A percentile compares a stretch with the other conserved stretches of the same genome.
Evolutionary conservation across 2,113 vertebrate species (phyloP).

Genomic region (Pogona vitticeps): DNA sequence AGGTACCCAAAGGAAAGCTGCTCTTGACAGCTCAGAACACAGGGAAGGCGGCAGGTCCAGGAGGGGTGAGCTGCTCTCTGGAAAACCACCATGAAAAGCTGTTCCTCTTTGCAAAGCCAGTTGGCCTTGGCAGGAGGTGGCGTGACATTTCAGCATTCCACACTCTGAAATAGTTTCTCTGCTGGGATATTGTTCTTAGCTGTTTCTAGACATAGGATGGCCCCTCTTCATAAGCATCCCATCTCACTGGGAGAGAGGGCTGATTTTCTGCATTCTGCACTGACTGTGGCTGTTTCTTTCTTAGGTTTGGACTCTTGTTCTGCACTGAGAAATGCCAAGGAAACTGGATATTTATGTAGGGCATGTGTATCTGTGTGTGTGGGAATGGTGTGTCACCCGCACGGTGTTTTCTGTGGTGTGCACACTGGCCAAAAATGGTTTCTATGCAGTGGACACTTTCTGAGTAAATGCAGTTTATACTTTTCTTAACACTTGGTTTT

Average conservation of each 20-base stretch:
- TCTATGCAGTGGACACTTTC: conserved; percentile 71
- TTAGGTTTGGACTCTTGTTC: conserved; percentile 71
- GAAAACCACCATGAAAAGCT: accelerated
- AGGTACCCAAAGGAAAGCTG: background rate
- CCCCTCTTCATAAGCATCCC: conserved; percentile 30
- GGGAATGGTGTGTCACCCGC: conserved; percentile 66
- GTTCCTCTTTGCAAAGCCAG: background rate
- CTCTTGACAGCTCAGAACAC: background rate
- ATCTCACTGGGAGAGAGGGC: conserved; percentile 63
- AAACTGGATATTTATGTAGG: conserved; percentile 78
- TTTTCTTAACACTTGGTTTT: conserved; percentile 48
- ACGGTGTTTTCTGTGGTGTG: conserved; percentile 71
- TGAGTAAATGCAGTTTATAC: conserved; percentile 75
- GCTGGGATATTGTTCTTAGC: too few relatives aligned
- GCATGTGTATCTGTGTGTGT: conserved; percentile 59
- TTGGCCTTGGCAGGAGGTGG: conserved; percentile 38
- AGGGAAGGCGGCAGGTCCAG: background rate
- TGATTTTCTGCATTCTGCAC: conserved; percentile 53
- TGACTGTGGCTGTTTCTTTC: conserved; percentile 60
- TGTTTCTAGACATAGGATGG: conserved; percentile 51
- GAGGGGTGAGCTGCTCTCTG: background rate
- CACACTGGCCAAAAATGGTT: conserved; percentile 76
- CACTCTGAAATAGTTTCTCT: too few relatives aligned
- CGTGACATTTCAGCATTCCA: too few relatives aligned
- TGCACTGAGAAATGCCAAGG: conserved; percentile 80